A percentile compares a stretch with the other conserved stretches of the same genome.
These are phyloP conservation scores for Oscheius sp. DNA, from an alignment of 2,888 invertebrate genomes.

Conservation along the genomic window DNA sequence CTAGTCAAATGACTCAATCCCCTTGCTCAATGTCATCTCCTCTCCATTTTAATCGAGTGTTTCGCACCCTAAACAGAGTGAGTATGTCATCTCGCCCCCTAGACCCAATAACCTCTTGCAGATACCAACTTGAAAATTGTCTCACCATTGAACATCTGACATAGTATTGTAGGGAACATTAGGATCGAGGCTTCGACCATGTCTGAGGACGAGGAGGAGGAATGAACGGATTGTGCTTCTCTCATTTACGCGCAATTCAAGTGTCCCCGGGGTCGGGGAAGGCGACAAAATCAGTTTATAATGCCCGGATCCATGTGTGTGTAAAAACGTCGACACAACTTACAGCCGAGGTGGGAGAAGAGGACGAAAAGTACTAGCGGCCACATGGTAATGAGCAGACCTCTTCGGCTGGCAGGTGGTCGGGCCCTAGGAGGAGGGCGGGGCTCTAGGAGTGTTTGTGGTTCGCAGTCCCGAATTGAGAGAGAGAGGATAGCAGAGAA, in stretches of 20 bases:
- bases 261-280: slow-evolving; percentile 14
- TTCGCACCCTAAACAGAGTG: neutral
- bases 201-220: neutral
- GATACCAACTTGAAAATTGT: slow-evolving; percentile 30
- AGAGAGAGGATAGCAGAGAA: neutral
- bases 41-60: slow-evolving; percentile 1
- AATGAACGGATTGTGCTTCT: slow-evolving; percentile 27
- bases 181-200: slow-evolving; percentile 48
- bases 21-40: neutral
- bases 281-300: slow-evolving; percentile 22
- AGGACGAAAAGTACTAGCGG: neutral
- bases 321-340: neutral
- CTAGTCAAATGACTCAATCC: neutral
- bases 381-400: neutral
- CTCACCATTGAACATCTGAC: slow-evolving; percentile 67
- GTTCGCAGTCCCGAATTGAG: neutral
- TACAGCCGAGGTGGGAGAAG: slow-evolving; percentile 29
- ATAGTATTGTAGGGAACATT: slow-evolving; percentile 64
- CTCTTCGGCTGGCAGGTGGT: slow-evolving; percentile 28
- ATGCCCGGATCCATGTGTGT: neutral
- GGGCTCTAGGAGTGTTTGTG: slow-evolving; percentile 27
- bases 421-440: neutral
- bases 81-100: too few species aligned
- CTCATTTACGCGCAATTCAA: slow-evolving; percentile 33
- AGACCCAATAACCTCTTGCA: too few species aligned